Evolutionary conservation across 2,113 vertebrate species (phyloP), one percentile per base, ranked within the genome.

Genomic region (Macrotus californicus): DNA sequence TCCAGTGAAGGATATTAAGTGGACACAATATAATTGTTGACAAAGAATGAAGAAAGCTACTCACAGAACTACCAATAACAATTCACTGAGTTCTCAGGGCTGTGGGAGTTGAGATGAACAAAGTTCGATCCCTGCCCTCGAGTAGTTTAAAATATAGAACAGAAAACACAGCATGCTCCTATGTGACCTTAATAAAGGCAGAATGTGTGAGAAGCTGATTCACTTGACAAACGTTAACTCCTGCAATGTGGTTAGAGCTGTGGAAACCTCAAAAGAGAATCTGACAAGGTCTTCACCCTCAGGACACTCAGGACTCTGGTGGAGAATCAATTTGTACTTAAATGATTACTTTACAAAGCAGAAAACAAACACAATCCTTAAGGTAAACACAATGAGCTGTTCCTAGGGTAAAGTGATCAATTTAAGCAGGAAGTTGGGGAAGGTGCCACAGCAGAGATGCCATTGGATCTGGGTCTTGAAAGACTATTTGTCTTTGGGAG

Each of bases 1-100:
- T 94, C 64, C 56, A 80, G 39, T 94, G 91, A 94, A 95, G 50
- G 64, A 91, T 95, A 95, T 97, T 91, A 96, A 96, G 85, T 93
- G 56, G 73, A 80, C 69, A 89, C 88, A 84, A 87, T 94, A 95
- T 64, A 84, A 85, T 24, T 95, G 77, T 96, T 96, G 93, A 97
- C 91, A 97, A 95, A 93, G 73, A 94, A 95, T 91, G 64, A 95
- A 88, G 72, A 92, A 91, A 94, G 94, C 77, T 85, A 67, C 90
- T 93, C 81, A 70, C 84, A 82, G 87, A 96, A 88, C 77, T 82
- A 92, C 95, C 91, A 95, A 24, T 92, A 96, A 94, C 52, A 96
- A 95, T 95, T 95, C 94, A 94, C 67, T 75, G 69, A 92, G 54
- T 88, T 92, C 82, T 73, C 48, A 61, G n/a, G 88, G 91, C n/a